Percentiles rank a stretch among this genome's conserved stretches.
phyloP scores from a whole-genome alignment of 2,888 invertebrate genomes.

The Boloria selene region DNA sequence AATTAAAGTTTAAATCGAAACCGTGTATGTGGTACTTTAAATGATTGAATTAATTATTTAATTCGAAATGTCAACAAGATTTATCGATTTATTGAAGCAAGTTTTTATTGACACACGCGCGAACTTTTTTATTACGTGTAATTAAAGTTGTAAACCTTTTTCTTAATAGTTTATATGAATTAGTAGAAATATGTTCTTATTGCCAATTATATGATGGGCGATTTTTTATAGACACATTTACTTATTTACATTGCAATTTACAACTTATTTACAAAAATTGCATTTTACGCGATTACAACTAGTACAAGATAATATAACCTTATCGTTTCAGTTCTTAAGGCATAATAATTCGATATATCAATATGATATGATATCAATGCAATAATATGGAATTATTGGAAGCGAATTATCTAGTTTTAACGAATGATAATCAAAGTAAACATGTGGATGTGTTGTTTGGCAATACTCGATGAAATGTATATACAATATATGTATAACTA shows the following conservation, averaged over 20 bases:
- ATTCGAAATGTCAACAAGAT: slow-evolving; percentile 4
- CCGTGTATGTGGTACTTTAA: too few species aligned
- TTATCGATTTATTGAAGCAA: slow-evolving; percentile 4
- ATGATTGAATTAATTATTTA: not conserved
- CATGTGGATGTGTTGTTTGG: not conserved
- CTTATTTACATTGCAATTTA: not conserved
- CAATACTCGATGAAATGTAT: too few species aligned
- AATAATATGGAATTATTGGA: not conserved
- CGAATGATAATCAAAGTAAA: not conserved
- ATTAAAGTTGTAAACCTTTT: not conserved
- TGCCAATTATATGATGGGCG: too few species aligned
- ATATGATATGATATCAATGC: slow-evolving; percentile 4
- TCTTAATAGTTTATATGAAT: not conserved
- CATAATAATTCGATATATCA: not conserved
- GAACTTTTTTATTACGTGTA: not conserved
- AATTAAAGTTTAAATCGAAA: too few species aligned
- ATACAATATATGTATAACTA: too few species aligned
- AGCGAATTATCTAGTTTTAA: not conserved
- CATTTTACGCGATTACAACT: not conserved
- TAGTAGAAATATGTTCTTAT: too few species aligned
- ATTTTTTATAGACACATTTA: too few species aligned
- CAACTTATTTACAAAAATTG: slow-evolving; percentile 6
- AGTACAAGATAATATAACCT: not conserved
- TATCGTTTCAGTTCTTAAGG: slow-evolving; percentile 7
- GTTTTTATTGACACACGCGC: not conserved